Evolutionary conservation across 2,888 invertebrate species (phyloP), one percentile per base, ranked within the genome.

Genomic region (Hypena proboscidalis): DNA sequence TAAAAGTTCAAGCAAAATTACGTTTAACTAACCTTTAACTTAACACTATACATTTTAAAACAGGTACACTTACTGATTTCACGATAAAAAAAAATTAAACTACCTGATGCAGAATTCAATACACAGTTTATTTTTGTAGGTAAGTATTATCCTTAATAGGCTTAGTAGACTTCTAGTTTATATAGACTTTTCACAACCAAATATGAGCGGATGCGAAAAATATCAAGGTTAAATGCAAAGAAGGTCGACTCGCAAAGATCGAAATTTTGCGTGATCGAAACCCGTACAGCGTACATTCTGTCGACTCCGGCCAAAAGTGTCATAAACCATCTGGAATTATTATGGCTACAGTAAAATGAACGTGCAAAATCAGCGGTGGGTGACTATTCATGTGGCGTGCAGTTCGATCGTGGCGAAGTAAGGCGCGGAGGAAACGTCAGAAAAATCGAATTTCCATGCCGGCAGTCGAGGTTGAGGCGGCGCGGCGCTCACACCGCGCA

Each of bases 391-490:
- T 74, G 77, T 85, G 78, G 83, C 87, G 85, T 90, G 87, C 86
- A 87, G 79, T 90, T 90, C 90, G 90, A 90, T 90, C 90, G 90
- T 77, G 77, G 82, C 67, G 61, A 74, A 76, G 75, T 79, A 83
- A 90, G 90, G 90, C 85, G 90, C 87, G 90, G 90, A 88, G 89
- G 87, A 90, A 88, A 89, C 85, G 89, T 88, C 88, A 88, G 87
- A 85, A 89, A 90, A 90, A 90, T 90, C 90, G 90, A 90, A 90
- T 88, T 89, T 87, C 83, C 87, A 86, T 83, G 86, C 77, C 87
- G 88, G 81, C 90, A 90, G 90, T 90, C 86, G 88, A 77, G 80
- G 79, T 70, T 77, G 75, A 84, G 88, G 86, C 87, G 90, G 88
- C 90, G 90, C 77, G 86, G 85, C 85, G 90, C 83, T 64, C 76